Percentiles rank a stretch among this genome's conserved stretches.
Conservation (phyloP, 1,140 invertebrate genomes). For the Lineus longissimus region DNA sequence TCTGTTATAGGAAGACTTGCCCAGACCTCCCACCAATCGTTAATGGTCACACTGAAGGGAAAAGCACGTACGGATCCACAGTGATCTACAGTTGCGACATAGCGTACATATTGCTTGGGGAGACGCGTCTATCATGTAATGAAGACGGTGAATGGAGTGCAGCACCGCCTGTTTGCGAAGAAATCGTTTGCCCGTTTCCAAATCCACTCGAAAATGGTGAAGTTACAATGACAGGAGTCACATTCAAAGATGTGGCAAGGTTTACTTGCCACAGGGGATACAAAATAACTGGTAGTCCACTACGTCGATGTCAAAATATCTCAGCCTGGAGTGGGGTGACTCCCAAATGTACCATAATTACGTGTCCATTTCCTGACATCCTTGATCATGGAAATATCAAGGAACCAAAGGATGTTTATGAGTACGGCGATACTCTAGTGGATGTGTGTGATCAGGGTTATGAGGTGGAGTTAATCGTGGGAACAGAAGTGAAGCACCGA, state of each 20-base stretch:
- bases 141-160: constrained; percentile 3
- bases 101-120: not conserved
- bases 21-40: not conserved
- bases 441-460: constrained; percentile 63
- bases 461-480: constrained; percentile 56
- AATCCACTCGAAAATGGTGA: not conserved
- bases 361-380: not conserved
- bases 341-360: not conserved
- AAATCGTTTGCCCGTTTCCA: not conserved
- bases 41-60: not conserved
- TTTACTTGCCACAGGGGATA: not conserved
- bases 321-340: not conserved
- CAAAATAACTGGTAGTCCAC: not conserved
- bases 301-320: not conserved
- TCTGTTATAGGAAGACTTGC: not conserved
- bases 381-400: not conserved
- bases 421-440: not conserved
- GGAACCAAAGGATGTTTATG: not conserved
- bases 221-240: not conserved
- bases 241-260: not conserved
- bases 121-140: not conserved
- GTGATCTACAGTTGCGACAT: not conserved
- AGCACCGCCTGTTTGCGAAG: not conserved
- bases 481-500: constrained; percentile 60
- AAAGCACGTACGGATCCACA: not conserved